Evolutionary conservation across 2,888 invertebrate species (phyloP), one percentile per base, ranked within the genome.

Genomic region (Cenopis cana): DNA sequence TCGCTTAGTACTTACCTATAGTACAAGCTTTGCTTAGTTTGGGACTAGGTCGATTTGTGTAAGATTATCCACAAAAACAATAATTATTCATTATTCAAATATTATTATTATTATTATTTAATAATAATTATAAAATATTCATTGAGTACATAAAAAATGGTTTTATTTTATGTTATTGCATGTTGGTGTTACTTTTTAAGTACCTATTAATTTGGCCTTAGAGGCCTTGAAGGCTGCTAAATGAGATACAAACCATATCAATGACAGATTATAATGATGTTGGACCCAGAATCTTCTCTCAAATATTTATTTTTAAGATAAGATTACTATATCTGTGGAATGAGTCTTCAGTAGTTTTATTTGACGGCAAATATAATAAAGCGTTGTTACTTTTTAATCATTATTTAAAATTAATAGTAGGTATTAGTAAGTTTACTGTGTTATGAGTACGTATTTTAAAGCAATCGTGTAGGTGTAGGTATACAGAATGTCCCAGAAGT

Each of bases 281-380:
- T 46, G 20, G n/a, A 55, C 33, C 6, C 10, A 62, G 36, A 29
- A 59, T 68, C 56, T 56, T 50, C 12, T 17, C 14, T 8, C 29
- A 56, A 69, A 64, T 57, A 69, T 64, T 69, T 69, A 57, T 64
- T n/a, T 52, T 38, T 6, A n/a, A 0, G 64, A 69, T 69, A 69
- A 57, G 46, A 56, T 18, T 36, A 11, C 9, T 2, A 18, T 36
- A 33, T 4, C 1, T 62, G 49, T 60, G 46, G 11, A 24, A 60
- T 61, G 8, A 36, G 50, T 18, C 61, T 50, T 29, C 33, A 61
- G 50, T 33, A 62, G 36, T 33, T 41, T 18, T 50, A 33, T 33
- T 62, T 62, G 12, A 17, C 29, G 18, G 9, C 18, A 50, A 50
- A 50, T 33, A 50, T 33, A n/a, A 12, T 33, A 1, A 49, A 62